Percentiles rank a stretch among this genome's conserved stretches.
Evolutionary conservation across 2,888 invertebrate genomes (phyloP).

Genomic region (Pseudeuparius sepicola): DNA sequence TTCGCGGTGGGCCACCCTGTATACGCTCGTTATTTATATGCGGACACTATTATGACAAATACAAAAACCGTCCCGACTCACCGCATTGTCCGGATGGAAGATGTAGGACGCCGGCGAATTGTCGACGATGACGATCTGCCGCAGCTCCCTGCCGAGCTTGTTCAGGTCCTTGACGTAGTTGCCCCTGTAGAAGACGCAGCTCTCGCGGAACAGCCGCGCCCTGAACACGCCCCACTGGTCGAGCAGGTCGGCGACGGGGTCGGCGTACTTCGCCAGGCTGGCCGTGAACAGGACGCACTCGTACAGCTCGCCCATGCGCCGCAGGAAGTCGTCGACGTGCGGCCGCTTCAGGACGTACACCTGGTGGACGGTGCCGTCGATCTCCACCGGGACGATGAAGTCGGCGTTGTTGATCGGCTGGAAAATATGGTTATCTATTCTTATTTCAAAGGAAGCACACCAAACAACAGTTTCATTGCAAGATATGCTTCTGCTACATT

Average conservation of each 20-base stretch:
- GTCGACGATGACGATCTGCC: constrained; percentile 96
- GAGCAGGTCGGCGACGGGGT: constrained; percentile 96
- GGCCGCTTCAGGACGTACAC: constrained; percentile 98
- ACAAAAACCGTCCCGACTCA: constrained; percentile 59
- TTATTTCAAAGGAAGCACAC: too few species aligned
- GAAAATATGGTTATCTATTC: constrained; percentile 31
- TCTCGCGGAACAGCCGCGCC: constrained; percentile 95
- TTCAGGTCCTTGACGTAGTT: constrained; percentile 99
- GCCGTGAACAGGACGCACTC: constrained; percentile 99
- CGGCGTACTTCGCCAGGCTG: constrained; percentile 98
- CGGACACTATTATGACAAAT: not conserved
- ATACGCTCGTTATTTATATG: too few species aligned
- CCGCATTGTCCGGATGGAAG: constrained; percentile 99
- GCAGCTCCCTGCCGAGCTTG: constrained; percentile 91
- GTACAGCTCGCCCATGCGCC: constrained; percentile 95
- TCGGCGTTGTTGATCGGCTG: constrained; percentile 99
- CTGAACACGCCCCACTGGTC: constrained; percentile 96
- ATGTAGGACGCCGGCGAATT: constrained; percentile 99
- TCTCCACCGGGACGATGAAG: constrained; percentile 99
- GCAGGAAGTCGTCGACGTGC: constrained; percentile 97
- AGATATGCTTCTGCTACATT: too few species aligned
- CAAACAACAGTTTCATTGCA: too few species aligned
- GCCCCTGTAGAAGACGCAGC: constrained; percentile 98
- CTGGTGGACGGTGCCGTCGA: constrained; percentile 98
- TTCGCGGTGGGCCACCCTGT: too few species aligned